A percentile compares a stretch with the other conserved stretches of the same genome.
Evolutionary conservation across 2,113 vertebrate genomes (phyloP).

Genomic region (Elaphurus davidianus): DNA sequence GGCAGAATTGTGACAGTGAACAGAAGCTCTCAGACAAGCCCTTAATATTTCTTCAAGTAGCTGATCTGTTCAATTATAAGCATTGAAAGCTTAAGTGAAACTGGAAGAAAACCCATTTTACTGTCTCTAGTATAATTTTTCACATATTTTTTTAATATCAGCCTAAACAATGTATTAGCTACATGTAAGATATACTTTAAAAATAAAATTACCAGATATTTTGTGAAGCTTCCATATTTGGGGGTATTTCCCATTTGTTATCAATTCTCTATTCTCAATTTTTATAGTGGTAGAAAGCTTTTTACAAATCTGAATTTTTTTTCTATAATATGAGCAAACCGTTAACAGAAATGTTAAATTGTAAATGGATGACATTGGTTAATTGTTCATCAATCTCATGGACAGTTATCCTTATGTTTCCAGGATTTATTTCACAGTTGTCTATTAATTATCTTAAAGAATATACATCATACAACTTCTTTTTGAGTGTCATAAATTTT

Average conservation of each 20-base stretch:
- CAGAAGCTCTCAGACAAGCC: conserved; percentile 13
- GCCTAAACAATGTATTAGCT: neutral
- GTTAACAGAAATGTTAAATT: neutral
- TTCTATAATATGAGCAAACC: neutral
- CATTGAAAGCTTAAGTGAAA: neutral
- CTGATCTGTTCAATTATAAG: neutral
- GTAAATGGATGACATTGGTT: neutral
- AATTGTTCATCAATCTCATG: neutral
- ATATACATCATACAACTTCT: neutral
- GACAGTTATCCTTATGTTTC: neutral
- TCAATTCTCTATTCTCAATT: neutral
- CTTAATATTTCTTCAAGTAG: conserved; percentile 34
- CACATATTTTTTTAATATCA: neutral
- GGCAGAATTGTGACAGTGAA: conserved; percentile 48
- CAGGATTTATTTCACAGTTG: neutral
- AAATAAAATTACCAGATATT: neutral
- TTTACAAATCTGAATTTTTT: neutral
- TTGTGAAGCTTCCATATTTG: neutral
- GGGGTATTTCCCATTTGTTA: neutral
- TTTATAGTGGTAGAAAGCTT: neutral
- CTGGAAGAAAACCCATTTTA: neutral
- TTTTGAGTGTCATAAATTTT: neutral
- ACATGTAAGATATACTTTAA: neutral
- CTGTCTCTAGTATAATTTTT: neutral
- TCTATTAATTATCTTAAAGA: neutral